Percentiles rank a stretch among this genome's conserved stretches.
Evolutionary conservation across 2,113 vertebrate species (phyloP).

Genomic region (Megaceryle maxima): DNA sequence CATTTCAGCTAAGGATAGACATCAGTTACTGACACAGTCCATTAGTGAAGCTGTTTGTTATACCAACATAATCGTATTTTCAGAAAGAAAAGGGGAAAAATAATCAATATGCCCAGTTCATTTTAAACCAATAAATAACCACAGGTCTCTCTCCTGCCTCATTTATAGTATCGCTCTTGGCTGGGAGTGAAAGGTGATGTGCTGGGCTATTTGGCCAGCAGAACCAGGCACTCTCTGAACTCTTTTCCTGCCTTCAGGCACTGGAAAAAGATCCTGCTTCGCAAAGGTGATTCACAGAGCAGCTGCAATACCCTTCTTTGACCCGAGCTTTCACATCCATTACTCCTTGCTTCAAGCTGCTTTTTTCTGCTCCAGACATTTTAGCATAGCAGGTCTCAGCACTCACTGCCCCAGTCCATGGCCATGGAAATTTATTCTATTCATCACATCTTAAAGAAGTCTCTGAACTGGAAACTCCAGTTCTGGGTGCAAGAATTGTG

Average conservation of each 20-base stretch:
- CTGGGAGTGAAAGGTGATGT: not conserved
- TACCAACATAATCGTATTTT: not conserved
- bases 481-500: not conserved
- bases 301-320: not conserved
- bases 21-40: slow-evolving; percentile 17
- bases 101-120: slow-evolving; percentile 54
- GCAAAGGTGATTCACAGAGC: not conserved
- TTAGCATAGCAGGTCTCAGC: not conserved
- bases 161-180: not conserved
- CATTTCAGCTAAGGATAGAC: not conserved
- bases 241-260: not conserved
- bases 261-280: not conserved
- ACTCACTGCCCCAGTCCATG: not conserved
- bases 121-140: slow-evolving; percentile 44
- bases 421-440: not conserved
- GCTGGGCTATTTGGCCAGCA: not conserved
- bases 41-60: slow-evolving; percentile 33
- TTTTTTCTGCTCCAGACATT: not conserved
- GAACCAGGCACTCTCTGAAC: not conserved
- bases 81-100: slow-evolving; percentile 22
- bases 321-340: not conserved
- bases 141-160: not conserved
- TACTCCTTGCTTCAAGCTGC: not conserved
- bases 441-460: not conserved
- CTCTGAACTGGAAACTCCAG: not conserved